Percentiles rank a stretch among this genome's conserved stretches.
These are phyloP conservation scores for Eidolon helvum DNA, from an alignment of 2,113 vertebrate species.

Conservation along the genomic window DNA sequence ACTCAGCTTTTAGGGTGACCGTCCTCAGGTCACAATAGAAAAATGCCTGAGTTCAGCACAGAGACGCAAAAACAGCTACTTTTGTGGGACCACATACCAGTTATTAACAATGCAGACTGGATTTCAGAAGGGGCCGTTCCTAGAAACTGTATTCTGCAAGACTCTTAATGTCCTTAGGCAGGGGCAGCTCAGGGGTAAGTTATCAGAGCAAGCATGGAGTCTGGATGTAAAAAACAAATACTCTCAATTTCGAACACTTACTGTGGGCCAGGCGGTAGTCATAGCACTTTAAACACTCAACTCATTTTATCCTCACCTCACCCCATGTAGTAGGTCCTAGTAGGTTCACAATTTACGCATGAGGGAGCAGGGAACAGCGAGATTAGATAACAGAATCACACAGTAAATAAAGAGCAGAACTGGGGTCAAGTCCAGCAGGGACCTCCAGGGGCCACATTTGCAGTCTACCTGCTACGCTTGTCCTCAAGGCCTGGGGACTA, in stretches of 20 bases:
- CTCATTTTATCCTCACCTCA: not conserved
- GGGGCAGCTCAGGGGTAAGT: not conserved
- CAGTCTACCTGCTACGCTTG: not conserved
- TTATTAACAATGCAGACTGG: no score
- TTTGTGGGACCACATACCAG: no score
- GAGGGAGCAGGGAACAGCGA: not conserved
- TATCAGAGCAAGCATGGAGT: not conserved
- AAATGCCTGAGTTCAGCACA: not conserved
- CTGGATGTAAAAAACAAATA: not conserved
- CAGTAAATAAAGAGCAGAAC: not conserved
- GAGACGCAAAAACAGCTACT: not conserved
- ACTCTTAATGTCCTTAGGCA: not conserved
- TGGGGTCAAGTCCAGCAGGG: not conserved
- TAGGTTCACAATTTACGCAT: not conserved
- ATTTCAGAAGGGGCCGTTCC: not conserved
- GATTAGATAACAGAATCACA: not conserved
- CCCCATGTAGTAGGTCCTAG: not conserved
- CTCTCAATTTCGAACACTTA: not conserved
- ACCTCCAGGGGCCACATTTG: not conserved
- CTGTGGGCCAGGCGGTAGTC: not conserved
- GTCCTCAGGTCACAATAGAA: not conserved
- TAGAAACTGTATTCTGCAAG: not conserved
- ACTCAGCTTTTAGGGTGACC: not conserved
- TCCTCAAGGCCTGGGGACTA: not conserved
- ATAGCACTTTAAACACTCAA: not conserved